Base-by-base conservation (phyloP, 2,113 vertebrate genomes). In the Cyanoramphus novaezelandiae region DNA sequence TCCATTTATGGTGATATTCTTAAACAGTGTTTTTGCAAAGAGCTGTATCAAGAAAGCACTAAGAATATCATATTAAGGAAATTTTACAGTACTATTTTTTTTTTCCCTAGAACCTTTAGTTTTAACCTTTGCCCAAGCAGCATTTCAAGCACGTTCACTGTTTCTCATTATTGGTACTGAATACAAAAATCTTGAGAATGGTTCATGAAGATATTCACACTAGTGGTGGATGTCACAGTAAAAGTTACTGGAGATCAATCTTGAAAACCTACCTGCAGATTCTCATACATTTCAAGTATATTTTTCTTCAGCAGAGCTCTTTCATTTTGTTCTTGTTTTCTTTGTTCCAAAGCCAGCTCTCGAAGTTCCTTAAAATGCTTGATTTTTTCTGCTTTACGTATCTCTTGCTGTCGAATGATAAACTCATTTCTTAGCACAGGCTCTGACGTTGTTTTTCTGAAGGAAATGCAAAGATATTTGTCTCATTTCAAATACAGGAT, bases 361-460 rank as follows among this genome's bases (percentile, higher is more conserved):
- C 98, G 97, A 31, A 98, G 88, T 89, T 99, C 68, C 29, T 97
- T 98, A 91, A 98, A 99, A 62, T 71, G 93, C 75, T 98, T 98
- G 60, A 99, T 97, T 96, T 98, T 98, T 83, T 99, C 99, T 3
- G 93, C 92, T 76, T 97, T 98, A 50, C 88, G 46, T 76, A 91
- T 97, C 52, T 96, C 95, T 95, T 98, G 98, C 57, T 97, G 96
- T 74, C 98, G 98, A 86, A 96, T 98, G 20, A 98, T 52, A 21
- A 92, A 81, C 1, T 98, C 96, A 78, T 98, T 97, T 93, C 96
- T 98, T 68, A 99, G 75, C 24, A 91, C 29, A 57, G 98, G 63
- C 23, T 95, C 84, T 8, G 91, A 20, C 15, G 59, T 81, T 29
- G 95, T 97, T 93, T 94, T 96, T 96, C 99, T 99, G 65, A 94